Percentiles rank a stretch among this genome's conserved stretches.
Evolutionary conservation across 2,113 vertebrate species (phyloP).

Genomic region (Zosterops borbonicus): DNA sequence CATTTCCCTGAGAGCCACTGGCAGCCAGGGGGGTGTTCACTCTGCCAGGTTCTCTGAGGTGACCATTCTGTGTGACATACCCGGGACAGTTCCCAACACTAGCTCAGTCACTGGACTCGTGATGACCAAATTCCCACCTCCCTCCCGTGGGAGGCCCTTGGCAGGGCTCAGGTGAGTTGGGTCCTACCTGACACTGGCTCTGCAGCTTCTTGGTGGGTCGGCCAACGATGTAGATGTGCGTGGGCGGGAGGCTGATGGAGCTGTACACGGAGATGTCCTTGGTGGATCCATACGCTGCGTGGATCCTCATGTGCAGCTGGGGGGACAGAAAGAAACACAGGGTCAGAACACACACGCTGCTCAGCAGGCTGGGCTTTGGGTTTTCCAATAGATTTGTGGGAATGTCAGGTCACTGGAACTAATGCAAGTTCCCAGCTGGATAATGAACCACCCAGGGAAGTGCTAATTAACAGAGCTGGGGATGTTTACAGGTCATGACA

Average conservation of each 20-base stretch:
- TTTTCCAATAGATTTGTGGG: neutral
- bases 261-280: slow-evolving; percentile 97
- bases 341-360: neutral
- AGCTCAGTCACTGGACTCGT: neutral
- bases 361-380: neutral
- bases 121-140: neutral
- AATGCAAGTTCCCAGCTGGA: neutral
- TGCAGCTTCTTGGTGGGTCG: slow-evolving; percentile 94
- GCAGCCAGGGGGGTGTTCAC: rapidly evolving
- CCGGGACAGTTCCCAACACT: neutral
- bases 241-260: slow-evolving; percentile 87
- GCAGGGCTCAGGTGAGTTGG: neutral
- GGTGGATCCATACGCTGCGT: slow-evolving; percentile 92
- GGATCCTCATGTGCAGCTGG: slow-evolving; percentile 92
- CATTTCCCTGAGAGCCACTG: rapidly evolving
- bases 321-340: neutral
- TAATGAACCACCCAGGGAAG: neutral
- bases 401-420: neutral
- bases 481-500: neutral
- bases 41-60: neutral
- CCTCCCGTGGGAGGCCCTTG: neutral
- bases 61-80: rapidly evolving
- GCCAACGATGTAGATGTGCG: slow-evolving; percentile 96
- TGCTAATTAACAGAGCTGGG: neutral
- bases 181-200: slow-evolving; percentile 92